phyloP scores from a whole-genome alignment of 2,113 vertebrate genomes.

The Syngnathus typhle region DNA sequence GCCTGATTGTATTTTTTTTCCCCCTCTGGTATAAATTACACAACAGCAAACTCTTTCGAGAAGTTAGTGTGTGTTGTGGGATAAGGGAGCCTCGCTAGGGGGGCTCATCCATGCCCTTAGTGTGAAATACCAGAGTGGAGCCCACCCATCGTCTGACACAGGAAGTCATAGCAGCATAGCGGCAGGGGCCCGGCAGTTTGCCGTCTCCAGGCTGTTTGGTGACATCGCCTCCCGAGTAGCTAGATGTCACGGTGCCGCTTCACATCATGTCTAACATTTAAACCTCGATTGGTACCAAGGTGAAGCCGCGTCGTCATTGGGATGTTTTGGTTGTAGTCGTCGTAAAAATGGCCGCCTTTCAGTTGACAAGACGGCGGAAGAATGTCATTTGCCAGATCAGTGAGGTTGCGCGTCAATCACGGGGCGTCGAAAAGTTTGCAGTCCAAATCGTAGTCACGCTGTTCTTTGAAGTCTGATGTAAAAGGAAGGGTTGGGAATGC shows the following conservation, averaged over 20 bases:
- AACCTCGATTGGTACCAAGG: conserved; percentile 23
- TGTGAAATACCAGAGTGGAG: conserved; percentile 59
- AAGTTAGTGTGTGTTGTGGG: conserved; percentile 3
- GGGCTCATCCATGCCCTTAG: conserved; percentile 40
- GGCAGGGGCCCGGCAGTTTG: conserved; percentile 37
- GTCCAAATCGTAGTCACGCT: not conserved
- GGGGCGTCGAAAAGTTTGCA: not conserved
- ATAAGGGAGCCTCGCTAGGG: conserved; percentile 13
- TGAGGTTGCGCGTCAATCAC: conserved; percentile 17
- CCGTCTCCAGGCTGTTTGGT: conserved; percentile 39
- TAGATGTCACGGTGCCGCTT: conserved; percentile 52
- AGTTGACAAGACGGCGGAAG: conserved; percentile 8
- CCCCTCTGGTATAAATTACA: not conserved
- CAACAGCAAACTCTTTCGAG: conserved; percentile 4
- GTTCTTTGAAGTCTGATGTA: not conserved
- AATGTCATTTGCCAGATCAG: conserved; percentile 1
- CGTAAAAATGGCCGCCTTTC: not conserved
- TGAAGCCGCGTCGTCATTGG: conserved; percentile 6
- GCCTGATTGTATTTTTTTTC: not conserved
- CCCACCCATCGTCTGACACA: conserved; percentile 43
- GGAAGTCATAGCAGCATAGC: conserved; percentile 35
- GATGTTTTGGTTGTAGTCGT: too few species aligned
- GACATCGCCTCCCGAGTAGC: conserved; percentile 38
- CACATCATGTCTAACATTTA: conserved; percentile 66
- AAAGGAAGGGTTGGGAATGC: not conserved